Evolutionary conservation across 2,888 invertebrate species (phyloP), one percentile per base, ranked within the genome.

Genomic region (Athripsodes cinereus): DNA sequence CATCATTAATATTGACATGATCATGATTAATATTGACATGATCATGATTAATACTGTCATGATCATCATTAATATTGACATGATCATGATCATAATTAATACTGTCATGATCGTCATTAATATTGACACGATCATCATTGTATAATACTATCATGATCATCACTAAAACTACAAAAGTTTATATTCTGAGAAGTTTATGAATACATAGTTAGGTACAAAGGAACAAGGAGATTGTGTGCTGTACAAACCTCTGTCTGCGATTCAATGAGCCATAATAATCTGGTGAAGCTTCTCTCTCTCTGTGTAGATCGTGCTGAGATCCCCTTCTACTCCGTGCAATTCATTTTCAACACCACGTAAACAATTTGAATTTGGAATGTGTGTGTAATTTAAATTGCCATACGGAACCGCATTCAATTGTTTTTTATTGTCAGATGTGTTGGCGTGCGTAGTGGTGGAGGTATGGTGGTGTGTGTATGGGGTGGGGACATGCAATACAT

Each of bases 221-320:
- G 47, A 60, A 62, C 55, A 59, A 16, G 18, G 44, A 16, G 3
- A 44, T 40, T 56, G 61, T 62, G 64, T 67, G 67, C 64, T 66
- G 66, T 69, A 80, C 87, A 78, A 83, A 88, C 88, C 88, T 88
- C 82, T 85, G 87, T 70, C 86, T 86, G 73, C 88, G 83, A 71
- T 79, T 76, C 66, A 82, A 76, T 68, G 82, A 78, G 71, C 84
- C 83, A 68, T 84, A 83, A 70, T 80, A 83, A 73, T 88, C 89
- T 64, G 88, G 87, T 68, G 88, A 87, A 66, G 83, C 81, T 68
- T 88, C 88, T 67, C 83, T 76, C 66, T 79, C 79, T 66, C 84
- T 78, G 70, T 76, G 71, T 67, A 87, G 79, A 73, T 88, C 87
- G 79, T 87, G 86, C 76, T 85, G 86, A 65, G 87, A 87, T 68